Evolutionary conservation across 2,113 vertebrate species (phyloP), one percentile per base, ranked within the genome.

Genomic region (Thymallus thymallus): DNA sequence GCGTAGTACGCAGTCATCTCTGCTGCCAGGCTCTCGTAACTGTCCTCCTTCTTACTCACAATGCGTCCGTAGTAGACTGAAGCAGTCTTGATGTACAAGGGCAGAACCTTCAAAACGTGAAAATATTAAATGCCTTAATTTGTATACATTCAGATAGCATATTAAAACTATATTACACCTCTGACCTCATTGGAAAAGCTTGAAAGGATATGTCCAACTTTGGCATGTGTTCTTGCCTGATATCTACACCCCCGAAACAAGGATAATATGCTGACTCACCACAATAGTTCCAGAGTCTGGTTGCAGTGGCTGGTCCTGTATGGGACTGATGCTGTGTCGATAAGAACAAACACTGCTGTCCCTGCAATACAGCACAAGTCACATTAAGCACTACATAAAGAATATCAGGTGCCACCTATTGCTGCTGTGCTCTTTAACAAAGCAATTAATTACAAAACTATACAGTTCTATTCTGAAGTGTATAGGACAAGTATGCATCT

Each of bases 51-150:
- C 60, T 83, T 74, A 20, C 35, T 68, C 46, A 91, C 51, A 1
- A 93, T 78, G 1, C 85, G 91, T 0, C 92, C 93, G 1, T 61
- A 91, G 74, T 86, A 94, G 18, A 91, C 78, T 0, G 83, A 91
- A 0, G 90, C 89, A 0, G 90, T 90, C 84, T 91, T 91, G 18
- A 94, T 73, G 76, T 80, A 46, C 56, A 94, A 80, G 4, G 93
- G 93, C 14, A 93, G 26, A 12, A 93, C 88, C 93, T 94, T 72
- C 24, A 2, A 30, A 67, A 29, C 2, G 71, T 12, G 60, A 0
- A 58, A 7, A 1, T 24, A 23, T 35, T 35, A 61, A 29, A 45
- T 2, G 2, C 18, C 16, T 56, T 45, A n/a, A 71, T 14, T 60
- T 20, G 29, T 24, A 6, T 24, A 32, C n/a, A 32, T 32, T 16